Conservation (phyloP, 1,140 invertebrate genomes). For the Hyposmocoma kahamanoa region DNA sequence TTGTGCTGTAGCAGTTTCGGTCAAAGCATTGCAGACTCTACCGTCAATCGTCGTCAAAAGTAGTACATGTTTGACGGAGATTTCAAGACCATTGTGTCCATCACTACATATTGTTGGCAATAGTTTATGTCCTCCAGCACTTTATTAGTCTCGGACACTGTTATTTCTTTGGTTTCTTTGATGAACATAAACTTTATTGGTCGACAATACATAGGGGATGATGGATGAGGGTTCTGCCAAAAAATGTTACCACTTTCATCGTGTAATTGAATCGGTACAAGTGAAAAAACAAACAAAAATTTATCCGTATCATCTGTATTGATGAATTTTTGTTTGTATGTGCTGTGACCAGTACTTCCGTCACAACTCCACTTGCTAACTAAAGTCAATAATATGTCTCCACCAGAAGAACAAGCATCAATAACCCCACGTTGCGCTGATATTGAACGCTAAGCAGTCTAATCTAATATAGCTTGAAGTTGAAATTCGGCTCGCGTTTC, state of each 20-base stretch:
- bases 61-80: constrained; percentile 15
- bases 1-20: constrained; percentile 20
- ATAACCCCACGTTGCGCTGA: constrained; percentile 43
- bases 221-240: constrained; percentile 23
- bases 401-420: background rate
- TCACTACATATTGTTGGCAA: constrained; percentile 2
- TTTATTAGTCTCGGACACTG: constrained; percentile 13
- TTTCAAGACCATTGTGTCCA: constrained; percentile 8
- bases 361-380: constrained; percentile 21
- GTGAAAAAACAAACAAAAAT: constrained; percentile 13
- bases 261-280: constrained; percentile 15
- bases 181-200: constrained; percentile 23
- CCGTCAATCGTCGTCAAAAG: constrained; percentile 36
- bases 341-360: constrained; percentile 11
- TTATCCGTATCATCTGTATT: constrained; percentile 8
- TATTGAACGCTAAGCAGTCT: constrained; percentile 16
- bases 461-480: constrained; percentile 21
- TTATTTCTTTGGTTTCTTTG: constrained; percentile 20
- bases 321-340: constrained; percentile 19
- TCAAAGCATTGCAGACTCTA: constrained; percentile 32
- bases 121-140: background rate
- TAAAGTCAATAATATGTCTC: background rate
- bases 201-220: constrained; percentile 15
- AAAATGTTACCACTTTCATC: constrained; percentile 11
- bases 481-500: constrained; percentile 17